Evolutionary conservation across 2,113 vertebrate genomes (phyloP).

Genomic region (Sialia sialis): DNA sequence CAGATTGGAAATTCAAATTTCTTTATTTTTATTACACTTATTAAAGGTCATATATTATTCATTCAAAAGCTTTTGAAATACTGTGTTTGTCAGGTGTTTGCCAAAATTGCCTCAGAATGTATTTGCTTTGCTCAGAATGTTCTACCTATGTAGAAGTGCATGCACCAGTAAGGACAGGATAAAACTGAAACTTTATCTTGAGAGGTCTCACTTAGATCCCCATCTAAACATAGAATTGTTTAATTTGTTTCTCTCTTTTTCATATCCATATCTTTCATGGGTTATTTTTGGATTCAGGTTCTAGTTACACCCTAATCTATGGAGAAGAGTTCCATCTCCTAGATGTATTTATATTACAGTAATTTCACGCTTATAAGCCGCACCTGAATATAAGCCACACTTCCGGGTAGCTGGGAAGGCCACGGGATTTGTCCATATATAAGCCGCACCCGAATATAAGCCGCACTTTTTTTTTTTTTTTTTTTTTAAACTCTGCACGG

Average conservation of each 20-base stretch:
- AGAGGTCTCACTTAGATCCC: background rate
- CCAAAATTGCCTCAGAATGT: background rate
- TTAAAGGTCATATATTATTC: background rate
- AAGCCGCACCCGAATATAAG: no score
- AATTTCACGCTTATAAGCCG: no score
- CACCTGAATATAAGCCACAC: no score
- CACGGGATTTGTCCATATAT: no score
- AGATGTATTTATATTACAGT: background rate
- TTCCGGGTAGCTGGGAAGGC: no score
- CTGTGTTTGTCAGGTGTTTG: background rate
- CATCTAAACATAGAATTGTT: background rate
- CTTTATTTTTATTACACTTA: background rate
- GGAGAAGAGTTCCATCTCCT: background rate
- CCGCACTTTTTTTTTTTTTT: no score
- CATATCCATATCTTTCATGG: background rate
- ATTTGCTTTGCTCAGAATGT: background rate
- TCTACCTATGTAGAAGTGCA: background rate
- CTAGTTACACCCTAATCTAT: background rate
- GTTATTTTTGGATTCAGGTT: background rate
- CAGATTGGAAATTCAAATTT: background rate
- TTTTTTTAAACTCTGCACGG: no score
- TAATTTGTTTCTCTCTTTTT: background rate
- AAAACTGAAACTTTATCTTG: background rate
- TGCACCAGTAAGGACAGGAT: background rate
- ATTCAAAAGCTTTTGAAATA: background rate